Evolutionary conservation across 2,113 vertebrate genomes (phyloP).

Genomic region (Macrotis lagotis): DNA sequence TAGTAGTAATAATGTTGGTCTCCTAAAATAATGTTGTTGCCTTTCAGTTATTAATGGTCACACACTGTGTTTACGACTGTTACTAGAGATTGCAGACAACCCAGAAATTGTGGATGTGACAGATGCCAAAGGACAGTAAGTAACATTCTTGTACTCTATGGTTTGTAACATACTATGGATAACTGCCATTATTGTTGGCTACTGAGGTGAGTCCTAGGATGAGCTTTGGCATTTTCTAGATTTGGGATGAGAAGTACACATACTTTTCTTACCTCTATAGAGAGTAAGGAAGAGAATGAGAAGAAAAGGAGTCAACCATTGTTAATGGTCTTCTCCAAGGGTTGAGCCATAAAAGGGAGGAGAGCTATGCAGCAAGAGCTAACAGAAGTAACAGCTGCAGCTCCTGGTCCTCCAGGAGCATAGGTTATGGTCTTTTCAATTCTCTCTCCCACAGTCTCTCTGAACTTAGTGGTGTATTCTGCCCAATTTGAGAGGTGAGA

Average conservation of each 20-base stretch:
- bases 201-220: background rate
- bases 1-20: background rate
- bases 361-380: too few species aligned
- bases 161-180: background rate
- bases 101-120: slow-evolving; percentile 88
- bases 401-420: too few species aligned
- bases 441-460: too few species aligned
- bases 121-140: slow-evolving; percentile 98
- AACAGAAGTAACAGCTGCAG: too few species aligned
- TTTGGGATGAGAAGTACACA: background rate
- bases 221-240: background rate
- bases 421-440: too few species aligned
- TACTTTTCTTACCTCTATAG: too few species aligned
- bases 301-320: too few species aligned
- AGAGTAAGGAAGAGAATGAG: too few species aligned
- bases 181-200: background rate
- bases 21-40: slow-evolving; percentile 51
- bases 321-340: too few species aligned
- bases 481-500: background rate
- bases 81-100: slow-evolving; percentile 92
- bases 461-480: too few species aligned
- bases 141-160: slow-evolving; percentile 43
- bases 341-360: too few species aligned
- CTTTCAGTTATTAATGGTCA: slow-evolving; percentile 95
- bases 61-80: slow-evolving; percentile 92